A percentile compares a stretch with the other conserved stretches of the same genome.
Evolutionary conservation across 2,888 invertebrate genomes (phyloP).

Genomic region (Conchocele bisecta): DNA sequence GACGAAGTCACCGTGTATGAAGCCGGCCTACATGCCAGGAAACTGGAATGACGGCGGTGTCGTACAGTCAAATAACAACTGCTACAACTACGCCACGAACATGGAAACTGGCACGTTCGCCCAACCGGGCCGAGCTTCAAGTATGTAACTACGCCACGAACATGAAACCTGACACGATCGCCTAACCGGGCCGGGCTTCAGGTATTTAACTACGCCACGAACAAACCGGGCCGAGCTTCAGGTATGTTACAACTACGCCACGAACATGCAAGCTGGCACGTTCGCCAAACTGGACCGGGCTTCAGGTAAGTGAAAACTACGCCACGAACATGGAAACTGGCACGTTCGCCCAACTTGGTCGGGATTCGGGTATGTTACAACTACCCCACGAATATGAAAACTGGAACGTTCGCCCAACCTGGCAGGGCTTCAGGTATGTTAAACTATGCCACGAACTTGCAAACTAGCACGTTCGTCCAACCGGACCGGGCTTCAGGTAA

Average conservation of each 20-base stretch:
- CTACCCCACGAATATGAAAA: background rate
- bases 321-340: background rate
- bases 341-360: conserved; percentile 4
- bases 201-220: background rate
- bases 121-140: conserved; percentile 4
- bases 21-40: no score
- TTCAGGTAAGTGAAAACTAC: no score
- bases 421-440: conserved; percentile 3
- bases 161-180: background rate
- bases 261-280: background rate
- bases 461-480: background rate
- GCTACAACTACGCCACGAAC: conserved; percentile 3
- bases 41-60: no score
- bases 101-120: background rate
- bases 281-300: conserved; percentile 1
- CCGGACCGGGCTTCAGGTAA: background rate
- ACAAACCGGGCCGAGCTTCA: background rate
- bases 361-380: conserved; percentile 1
- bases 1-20: no score
- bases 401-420: conserved; percentile 5
- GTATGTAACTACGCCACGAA: background rate
- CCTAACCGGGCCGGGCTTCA: conserved; percentile 4
- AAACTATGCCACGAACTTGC: background rate
- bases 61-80: no score
- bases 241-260: conserved; percentile 9